Evolutionary conservation across 2,888 invertebrate genomes (phyloP), one percentile per base, ranked within the genome.

Genomic region (Napeogenes inachia): DNA sequence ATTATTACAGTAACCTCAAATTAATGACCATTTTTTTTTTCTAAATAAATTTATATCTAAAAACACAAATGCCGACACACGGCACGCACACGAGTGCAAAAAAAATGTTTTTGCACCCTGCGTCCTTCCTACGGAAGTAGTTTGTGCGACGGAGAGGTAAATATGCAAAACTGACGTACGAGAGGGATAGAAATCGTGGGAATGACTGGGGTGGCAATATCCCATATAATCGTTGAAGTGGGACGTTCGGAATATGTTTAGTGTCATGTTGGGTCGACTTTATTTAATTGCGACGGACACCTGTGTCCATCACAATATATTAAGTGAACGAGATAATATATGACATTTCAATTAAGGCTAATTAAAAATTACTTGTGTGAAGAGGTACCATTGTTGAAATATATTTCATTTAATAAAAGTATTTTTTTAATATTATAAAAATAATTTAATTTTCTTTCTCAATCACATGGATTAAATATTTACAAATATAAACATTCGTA

Each of bases 131-230:
- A 85, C 87, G 89, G 89, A 89, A 88, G 88, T 85, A 79, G 56
- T 46, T 62, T 61, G 57, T 54, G 63, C 54, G 75, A 81, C 61
- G 10, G 80, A 73, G 76, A 79, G 62, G 58, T 62, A 30, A 63
- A 67, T 47, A 56, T 42, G 45, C 45, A 13, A 57, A 56, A 35
- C 13, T 58, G n/a, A 53, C 32, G 79, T 60, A 74, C 45, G 82
- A 86, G 68, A 63, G 78, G 70, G 84, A 85, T 65, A 59, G 71
- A 64, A 61, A 72, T 75, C 89, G 89, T 89, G 91, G 90, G 91
- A 91, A 91, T 80, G 84, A 73, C 76, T 84, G 78, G 89, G 89
- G 88, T 87, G 85, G 85, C 83, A 78, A 79, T 87, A 87, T 91
- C 90, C 89, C 91, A 91, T 87, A 88, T 81, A 77, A 76, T 75